phyloP scores from a whole-genome alignment of 2,113 vertebrate species.

The Sisor rabdophorus region DNA sequence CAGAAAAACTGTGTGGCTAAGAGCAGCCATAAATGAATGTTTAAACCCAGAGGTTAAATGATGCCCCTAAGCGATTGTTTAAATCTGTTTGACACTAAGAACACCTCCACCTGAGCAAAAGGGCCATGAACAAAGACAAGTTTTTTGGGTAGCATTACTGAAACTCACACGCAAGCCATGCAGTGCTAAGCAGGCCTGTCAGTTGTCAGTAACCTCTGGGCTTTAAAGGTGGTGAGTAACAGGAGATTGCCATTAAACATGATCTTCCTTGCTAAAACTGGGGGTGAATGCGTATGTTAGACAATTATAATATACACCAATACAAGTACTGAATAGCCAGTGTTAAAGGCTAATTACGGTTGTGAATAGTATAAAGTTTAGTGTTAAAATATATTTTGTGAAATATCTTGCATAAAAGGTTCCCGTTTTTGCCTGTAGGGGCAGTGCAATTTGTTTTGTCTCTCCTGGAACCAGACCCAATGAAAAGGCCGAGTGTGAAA shows the following conservation, averaged over 20 bases:
- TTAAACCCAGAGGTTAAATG: constrained; percentile 15
- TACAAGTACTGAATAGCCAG: background rate
- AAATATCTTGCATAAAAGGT: background rate
- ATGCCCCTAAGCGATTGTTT: constrained; percentile 35
- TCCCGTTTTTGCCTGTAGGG: constrained; percentile 52
- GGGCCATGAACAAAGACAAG: constrained; percentile 13
- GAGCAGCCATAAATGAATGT: background rate
- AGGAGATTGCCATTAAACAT: constrained; percentile 33
- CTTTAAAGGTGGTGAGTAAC: constrained; percentile 26
- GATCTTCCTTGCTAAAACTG: constrained; percentile 40
- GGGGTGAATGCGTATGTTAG: background rate
- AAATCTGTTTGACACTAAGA: constrained; percentile 42
- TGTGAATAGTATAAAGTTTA: background rate
- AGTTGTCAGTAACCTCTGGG: constrained; percentile 29
- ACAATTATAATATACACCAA: background rate
- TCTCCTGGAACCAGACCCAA: constrained; percentile 75
- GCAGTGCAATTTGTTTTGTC: constrained; percentile 74
- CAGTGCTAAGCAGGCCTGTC: constrained; percentile 25
- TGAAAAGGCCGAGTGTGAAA: constrained; percentile 70
- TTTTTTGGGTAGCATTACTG: constrained; percentile 24
- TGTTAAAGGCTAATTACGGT: background rate
- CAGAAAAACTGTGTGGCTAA: background rate
- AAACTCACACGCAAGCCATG: constrained; percentile 17
- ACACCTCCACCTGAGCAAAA: constrained; percentile 12
- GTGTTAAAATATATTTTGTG: background rate